Evolutionary conservation across 2,113 vertebrate species (phyloP).

Genomic region (Sminthopsis crassicaudata): DNA sequence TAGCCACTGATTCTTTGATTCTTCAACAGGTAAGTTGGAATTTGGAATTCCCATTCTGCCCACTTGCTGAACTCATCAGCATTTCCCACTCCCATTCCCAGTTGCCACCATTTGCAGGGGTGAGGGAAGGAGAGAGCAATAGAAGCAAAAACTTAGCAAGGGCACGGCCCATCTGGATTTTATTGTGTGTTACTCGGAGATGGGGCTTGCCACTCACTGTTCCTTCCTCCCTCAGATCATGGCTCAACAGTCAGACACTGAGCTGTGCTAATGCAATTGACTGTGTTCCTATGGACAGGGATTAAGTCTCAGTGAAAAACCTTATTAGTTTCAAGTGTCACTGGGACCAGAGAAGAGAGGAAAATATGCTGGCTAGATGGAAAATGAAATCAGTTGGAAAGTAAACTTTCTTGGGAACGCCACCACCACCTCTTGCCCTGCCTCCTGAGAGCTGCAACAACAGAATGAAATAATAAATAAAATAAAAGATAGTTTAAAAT

Average conservation of each 20-base stretch:
- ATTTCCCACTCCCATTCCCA: background rate
- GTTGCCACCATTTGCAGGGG: background rate
- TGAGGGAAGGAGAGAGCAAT: background rate
- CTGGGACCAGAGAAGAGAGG: background rate
- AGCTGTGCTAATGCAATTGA: slow-evolving; percentile 32
- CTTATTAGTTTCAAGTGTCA: slow-evolving; percentile 10
- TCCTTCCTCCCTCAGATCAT: background rate
- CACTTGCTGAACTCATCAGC: background rate
- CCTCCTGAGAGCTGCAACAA: background rate
- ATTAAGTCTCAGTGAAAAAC: slow-evolving; percentile 11
- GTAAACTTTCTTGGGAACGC: background rate
- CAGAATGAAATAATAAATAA: background rate
- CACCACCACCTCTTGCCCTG: background rate
- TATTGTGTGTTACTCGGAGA: background rate
- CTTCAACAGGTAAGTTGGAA: background rate
- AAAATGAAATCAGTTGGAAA: slow-evolving; percentile 30
- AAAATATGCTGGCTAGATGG: background rate
- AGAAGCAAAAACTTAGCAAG: background rate
- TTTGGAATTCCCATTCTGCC: background rate
- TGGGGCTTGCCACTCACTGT: background rate
- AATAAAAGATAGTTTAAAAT: background rate
- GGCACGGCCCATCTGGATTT: background rate
- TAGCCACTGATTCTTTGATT: background rate
- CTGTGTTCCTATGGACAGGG: slow-evolving; percentile 1
- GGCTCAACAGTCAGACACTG: background rate